Evolutionary conservation across 2,888 invertebrate genomes (phyloP), one percentile per base, ranked within the genome.

Genomic region (Cerceris ruficornis): DNA sequence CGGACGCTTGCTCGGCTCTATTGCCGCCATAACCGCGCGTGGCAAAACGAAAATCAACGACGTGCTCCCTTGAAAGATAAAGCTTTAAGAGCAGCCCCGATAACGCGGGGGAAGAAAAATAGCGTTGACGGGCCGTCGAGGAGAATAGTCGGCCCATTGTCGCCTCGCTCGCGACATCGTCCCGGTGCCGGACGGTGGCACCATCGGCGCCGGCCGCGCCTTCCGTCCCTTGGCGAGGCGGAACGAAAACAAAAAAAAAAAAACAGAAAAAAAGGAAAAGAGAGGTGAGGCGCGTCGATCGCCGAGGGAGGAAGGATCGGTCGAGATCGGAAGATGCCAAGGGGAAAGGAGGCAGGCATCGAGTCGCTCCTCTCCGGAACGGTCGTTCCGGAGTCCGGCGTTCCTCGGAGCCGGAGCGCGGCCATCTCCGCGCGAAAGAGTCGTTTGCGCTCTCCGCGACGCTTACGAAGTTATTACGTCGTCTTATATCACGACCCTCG

Each of bases 401-500:
- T 2, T 28, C 28, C 28, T 28, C 28, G 28, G 28, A 28, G 28
- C 1, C 28, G 28, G 28, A 28, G 28, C 28, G 28, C 1, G 28
- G 28, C 28, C 4, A 28, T 28, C 28, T 28, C 28, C 28, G 28
- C 28, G 28, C 1, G 28, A 28, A 1, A 28, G 28, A 28, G 4
- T 1, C 28, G 28, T 4, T 28, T 28, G 28, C 50, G 50, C 9
- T 5, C 9, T 1, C 1, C 9, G 11, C 11, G 8, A 4, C 46
- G 11, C 46, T 8, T 11, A 11, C 11, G 46, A 46, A 46, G 46
- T 50, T 50, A 68, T 74, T 67, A 75, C 75, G 75, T 77, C 77
- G 75, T 75, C 65, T 75, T 78, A 70, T 65, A 73, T 64, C 50
- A 68, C 65, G 57, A 49, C 11, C n/a, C 59, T 61, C 49, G 50